phyloP scores from a whole-genome alignment of 2,888 invertebrate species.

The Archips crataeganus region DNA sequence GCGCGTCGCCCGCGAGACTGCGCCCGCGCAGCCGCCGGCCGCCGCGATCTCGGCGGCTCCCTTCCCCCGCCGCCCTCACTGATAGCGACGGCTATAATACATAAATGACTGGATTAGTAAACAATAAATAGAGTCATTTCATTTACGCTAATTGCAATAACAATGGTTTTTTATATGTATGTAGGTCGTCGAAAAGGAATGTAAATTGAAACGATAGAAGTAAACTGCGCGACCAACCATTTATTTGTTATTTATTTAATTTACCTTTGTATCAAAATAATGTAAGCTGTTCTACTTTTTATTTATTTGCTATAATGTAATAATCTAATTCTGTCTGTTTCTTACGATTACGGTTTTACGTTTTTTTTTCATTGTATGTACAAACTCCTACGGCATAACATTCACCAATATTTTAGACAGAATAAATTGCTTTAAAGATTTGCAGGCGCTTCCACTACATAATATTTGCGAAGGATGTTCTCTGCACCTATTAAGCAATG shows the following conservation, averaged over 20 bases:
- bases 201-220: neutral
- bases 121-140: slow-evolving; percentile 30
- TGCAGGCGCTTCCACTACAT: neutral
- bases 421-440: no score
- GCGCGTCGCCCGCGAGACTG: slow-evolving; percentile 21
- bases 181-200: neutral
- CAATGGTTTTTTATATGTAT: slow-evolving; percentile 23
- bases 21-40: slow-evolving; percentile 34
- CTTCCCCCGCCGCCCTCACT: slow-evolving; percentile 21
- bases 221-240: neutral
- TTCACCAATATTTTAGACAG: no score
- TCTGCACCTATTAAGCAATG: no score
- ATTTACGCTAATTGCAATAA: slow-evolving; percentile 1
- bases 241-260: no score
- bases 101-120: slow-evolving; percentile 26
- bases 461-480: neutral
- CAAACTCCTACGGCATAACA: no score
- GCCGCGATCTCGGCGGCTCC: slow-evolving; percentile 39
- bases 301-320: no score
- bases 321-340: no score
- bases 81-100: slow-evolving; percentile 32
- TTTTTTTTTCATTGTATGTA: no score
- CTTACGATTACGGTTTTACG: no score
- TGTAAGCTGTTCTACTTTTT: no score
- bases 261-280: no score